These are phyloP conservation scores for Liasis olivaceus DNA, from an alignment of 2,797 vertebrate species.

Conservation along the genomic window DNA sequence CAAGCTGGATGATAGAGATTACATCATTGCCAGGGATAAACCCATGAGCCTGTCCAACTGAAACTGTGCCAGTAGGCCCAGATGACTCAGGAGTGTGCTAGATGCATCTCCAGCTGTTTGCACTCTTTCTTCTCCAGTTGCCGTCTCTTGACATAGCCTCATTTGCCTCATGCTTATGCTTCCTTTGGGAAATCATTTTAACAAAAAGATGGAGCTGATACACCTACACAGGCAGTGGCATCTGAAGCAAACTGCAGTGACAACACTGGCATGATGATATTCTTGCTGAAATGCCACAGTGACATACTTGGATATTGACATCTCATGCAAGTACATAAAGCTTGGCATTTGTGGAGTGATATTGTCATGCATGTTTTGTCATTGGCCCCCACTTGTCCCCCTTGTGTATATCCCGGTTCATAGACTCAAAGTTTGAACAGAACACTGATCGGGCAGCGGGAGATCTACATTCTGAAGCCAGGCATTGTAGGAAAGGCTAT, in stretches of 20 bases:
- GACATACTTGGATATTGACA: not conserved
- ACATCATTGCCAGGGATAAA: constrained; percentile 72
- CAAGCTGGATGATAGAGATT: constrained; percentile 55
- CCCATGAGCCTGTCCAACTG: constrained; percentile 70
- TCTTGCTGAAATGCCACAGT: not conserved
- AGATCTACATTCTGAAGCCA: not conserved
- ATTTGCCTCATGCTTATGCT: constrained; percentile 9
- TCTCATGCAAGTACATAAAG: not conserved
- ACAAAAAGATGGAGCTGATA: not conserved
- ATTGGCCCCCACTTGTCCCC: not conserved
- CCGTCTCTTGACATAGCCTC: constrained; percentile 45
- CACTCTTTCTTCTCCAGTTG: constrained; percentile 44
- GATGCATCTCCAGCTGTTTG: constrained; percentile 72
- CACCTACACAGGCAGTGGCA: not conserved
- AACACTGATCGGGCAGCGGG: too few relatives aligned
- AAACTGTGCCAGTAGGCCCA: constrained; percentile 73
- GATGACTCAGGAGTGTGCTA: constrained; percentile 76
- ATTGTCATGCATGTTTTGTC: not conserved
- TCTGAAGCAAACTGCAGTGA: not conserved
- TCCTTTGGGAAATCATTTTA: constrained; percentile 38
- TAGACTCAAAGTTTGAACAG: not conserved
- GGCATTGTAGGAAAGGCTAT: not conserved
- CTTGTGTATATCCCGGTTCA: not conserved
- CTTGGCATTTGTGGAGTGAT: not conserved
- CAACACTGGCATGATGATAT: not conserved